Evolutionary conservation across 2,888 invertebrate genomes (phyloP).

Genomic region (Acrobasis suavella): DNA sequence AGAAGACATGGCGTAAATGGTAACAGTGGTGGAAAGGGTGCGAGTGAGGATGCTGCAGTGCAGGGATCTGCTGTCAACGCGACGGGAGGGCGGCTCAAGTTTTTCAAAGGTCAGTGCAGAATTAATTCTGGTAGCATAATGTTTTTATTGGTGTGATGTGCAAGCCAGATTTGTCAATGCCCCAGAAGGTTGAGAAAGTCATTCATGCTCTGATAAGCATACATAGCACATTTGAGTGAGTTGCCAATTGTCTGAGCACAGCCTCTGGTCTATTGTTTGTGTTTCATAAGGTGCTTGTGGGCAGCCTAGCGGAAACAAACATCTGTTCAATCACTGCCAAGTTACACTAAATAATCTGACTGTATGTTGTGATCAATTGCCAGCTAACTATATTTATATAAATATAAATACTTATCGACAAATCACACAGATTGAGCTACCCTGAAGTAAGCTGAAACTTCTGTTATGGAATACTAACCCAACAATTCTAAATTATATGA

Average conservation of each 20-base stretch:
- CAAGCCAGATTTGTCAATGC: constrained; percentile 33
- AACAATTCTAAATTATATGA: no score
- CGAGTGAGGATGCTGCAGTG: constrained; percentile 74
- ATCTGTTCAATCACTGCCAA: constrained; percentile 22
- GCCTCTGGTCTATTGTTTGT: constrained; percentile 71
- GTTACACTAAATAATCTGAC: background rate
- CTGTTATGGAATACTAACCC: no score
- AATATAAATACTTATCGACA: no score
- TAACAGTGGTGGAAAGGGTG: constrained; percentile 83
- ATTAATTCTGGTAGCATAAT: constrained; percentile 2
- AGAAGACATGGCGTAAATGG: constrained; percentile 88
- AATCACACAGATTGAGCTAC: no score
- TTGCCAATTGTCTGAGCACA: constrained; percentile 70
- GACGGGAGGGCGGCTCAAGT: constrained; percentile 89
- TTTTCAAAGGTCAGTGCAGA: constrained; percentile 86
- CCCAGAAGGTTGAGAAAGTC: constrained; percentile 74
- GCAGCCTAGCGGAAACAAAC: constrained; percentile 63
- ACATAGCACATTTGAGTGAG: constrained; percentile 64
- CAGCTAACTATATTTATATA: background rate
- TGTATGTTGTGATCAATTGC: background rate
- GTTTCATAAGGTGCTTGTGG: constrained; percentile 64
- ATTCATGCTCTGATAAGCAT: constrained; percentile 80
- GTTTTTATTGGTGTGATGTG: background rate
- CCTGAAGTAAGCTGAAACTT: no score
- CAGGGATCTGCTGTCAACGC: constrained; percentile 66